Percentiles rank a stretch among this genome's conserved stretches.
phyloP scores from a whole-genome alignment of 2,113 vertebrate species.

The Dendropsophus ebraccatus region DNA sequence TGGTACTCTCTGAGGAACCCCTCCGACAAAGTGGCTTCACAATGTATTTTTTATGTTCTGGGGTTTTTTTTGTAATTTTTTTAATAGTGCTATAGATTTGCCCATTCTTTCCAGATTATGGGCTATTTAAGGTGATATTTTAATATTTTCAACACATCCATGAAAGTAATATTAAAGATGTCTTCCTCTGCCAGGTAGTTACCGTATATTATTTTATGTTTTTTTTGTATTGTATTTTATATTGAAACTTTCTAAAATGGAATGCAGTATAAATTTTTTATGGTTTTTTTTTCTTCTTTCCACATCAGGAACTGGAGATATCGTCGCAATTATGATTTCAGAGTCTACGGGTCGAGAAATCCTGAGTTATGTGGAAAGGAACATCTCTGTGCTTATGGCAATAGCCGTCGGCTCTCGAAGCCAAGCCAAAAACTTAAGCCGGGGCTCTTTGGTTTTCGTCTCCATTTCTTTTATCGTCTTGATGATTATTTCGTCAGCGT shows the following conservation, averaged over 20 bases:
- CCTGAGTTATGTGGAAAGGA: slow-evolving; percentile 89
- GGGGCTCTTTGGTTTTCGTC: slow-evolving; percentile 94
- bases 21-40: neutral
- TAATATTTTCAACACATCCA: neutral
- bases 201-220: no score
- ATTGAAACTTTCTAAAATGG: neutral
- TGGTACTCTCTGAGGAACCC: neutral
- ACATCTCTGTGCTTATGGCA: slow-evolving; percentile 89
- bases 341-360: slow-evolving; percentile 92
- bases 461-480: slow-evolving; percentile 98
- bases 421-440: slow-evolving; percentile 85
- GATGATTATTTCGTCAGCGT: slow-evolving; percentile 96
- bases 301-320: slow-evolving; percentile 89
- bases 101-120: neutral
- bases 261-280: neutral
- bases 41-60: neutral
- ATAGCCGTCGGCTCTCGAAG: slow-evolving; percentile 87
- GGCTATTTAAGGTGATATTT: neutral
- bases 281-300: slow-evolving; percentile 44
- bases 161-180: neutral
- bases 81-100: neutral
- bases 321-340: slow-evolving; percentile 96
- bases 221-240: neutral
- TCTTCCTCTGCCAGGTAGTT: neutral
- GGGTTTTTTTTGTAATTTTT: neutral